Base-by-base conservation (phyloP, 2,888 invertebrate genomes). In the Agrochola litura region DNA sequence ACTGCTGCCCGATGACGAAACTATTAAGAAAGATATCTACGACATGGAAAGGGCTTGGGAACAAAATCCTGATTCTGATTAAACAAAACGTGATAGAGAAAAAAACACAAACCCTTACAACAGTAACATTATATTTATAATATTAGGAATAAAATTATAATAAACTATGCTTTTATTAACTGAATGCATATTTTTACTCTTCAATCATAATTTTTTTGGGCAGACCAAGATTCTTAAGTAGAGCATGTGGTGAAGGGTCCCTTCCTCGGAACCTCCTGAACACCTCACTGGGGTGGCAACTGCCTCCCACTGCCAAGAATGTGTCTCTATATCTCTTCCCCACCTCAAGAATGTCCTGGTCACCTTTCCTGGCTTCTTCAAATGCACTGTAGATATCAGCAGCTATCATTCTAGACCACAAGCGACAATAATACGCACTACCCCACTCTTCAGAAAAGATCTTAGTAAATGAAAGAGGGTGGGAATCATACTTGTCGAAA, bases 191-290 rank as follows among this genome's bases (percentile, higher is more conserved):
- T 86, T 72, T 90, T 91, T 91, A 94, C 89, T 95, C 93, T 79
- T 95, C 94, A 79, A 91, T 77, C 46, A 73, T 73, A 43, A 91
- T 90, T 81, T 92, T 92, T 76, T 93, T 96, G 79, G 96, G 96
- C 81, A 97, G 92, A 60, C 97, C 97, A 67, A 98, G 95, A 79
- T 97, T 97, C 86, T 97, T 97, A 0, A 99, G 94, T 60, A 99
- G 94, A 0, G 99, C 98, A 91, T 98, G 98, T 0, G 98, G 98
- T 2, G 98, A 98, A 0, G 99, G 99, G 95, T 99, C 99, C 70
- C 99, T 97, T 1, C 99, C 99, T 83, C 99, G 97, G 95, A 99
- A 99, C 91, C 98, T 97, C 77, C 99, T 97, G 95, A 99, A 99
- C 10, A 99, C 97, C 95, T 99, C 98, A 82, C 97, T 97, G 0